phyloP scores from a whole-genome alignment of 1,140 invertebrate species.

The Hermetia illucens region DNA sequence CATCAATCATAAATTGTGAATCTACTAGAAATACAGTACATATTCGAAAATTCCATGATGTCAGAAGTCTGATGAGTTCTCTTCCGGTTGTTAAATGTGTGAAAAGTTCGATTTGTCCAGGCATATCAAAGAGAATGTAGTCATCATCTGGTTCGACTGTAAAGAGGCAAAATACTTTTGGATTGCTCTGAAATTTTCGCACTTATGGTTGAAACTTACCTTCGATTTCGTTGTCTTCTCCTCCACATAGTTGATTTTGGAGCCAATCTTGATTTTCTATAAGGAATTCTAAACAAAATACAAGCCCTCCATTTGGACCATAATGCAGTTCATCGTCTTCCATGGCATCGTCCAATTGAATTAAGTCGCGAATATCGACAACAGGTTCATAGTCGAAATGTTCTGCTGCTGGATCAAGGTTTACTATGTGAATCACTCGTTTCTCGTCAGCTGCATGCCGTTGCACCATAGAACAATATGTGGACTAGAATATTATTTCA shows the following conservation, averaged over 20 bases:
- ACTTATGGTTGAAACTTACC: constrained; percentile 9
- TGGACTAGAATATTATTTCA: constrained; percentile 60
- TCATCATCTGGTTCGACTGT: constrained; percentile 64
- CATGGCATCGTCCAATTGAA: constrained; percentile 92
- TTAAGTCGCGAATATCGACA: constrained; percentile 84
- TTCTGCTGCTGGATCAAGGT: constrained; percentile 96
- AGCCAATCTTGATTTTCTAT: constrained; percentile 86
- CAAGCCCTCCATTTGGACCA: constrained; percentile 93
- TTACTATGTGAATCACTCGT: constrained; percentile 73
- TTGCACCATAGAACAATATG: constrained; percentile 83
- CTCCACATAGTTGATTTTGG: constrained; percentile 56
- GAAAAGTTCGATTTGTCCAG: constrained; percentile 97
- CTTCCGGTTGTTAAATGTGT: constrained; percentile 87
- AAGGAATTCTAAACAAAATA: constrained; percentile 94
- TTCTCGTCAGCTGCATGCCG: constrained; percentile 64
- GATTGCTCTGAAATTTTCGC: not conserved
- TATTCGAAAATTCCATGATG: constrained; percentile 77
- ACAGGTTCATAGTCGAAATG: constrained; percentile 82
- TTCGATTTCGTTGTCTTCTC: constrained; percentile 28
- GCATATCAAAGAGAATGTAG: constrained; percentile 97
- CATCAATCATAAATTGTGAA: constrained; percentile 94
- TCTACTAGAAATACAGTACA: constrained; percentile 90
- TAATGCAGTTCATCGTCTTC: constrained; percentile 89
- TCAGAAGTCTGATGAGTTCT: constrained; percentile 65
- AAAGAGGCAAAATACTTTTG: not conserved